Evolutionary conservation across 1,140 invertebrate species (phyloP).

Genomic region (Cardiocondyla obscurior): DNA sequence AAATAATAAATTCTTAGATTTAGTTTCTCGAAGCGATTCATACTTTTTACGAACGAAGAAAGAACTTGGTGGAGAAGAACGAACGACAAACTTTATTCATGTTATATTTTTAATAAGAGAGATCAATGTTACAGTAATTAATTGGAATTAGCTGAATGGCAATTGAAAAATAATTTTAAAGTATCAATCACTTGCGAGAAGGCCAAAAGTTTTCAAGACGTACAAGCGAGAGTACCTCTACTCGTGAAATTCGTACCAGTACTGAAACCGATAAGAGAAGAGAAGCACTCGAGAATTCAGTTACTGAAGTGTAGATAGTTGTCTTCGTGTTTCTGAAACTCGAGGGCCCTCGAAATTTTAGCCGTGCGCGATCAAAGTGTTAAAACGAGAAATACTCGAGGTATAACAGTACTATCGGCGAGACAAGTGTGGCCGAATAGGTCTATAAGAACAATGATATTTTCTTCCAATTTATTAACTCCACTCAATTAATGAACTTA

Average conservation of each 20-base stretch:
- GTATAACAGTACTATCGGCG: constrained; percentile 23
- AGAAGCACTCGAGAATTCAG: constrained; percentile 11
- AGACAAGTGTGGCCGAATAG: background rate
- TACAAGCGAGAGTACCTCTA: constrained; percentile 8
- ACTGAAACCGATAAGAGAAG: background rate
- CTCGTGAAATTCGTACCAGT: background rate
- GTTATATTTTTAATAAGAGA: background rate
- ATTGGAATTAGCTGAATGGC: background rate
- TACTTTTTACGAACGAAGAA: constrained; percentile 26
- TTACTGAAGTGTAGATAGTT: constrained; percentile 25
- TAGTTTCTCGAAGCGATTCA: background rate
- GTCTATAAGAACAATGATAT: constrained; percentile 42
- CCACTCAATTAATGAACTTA: constrained; percentile 24
- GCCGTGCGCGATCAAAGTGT: constrained; percentile 8
- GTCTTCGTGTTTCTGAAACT: constrained; percentile 9
- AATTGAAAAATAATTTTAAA: background rate
- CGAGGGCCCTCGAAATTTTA: constrained; percentile 10
- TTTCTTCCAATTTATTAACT: constrained; percentile 25
- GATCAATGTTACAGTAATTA: background rate
- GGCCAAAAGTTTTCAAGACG: background rate
- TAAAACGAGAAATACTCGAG: constrained; percentile 41
- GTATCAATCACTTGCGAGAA: background rate
- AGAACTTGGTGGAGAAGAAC: background rate
- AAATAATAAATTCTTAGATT: constrained; percentile 23
- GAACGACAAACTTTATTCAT: background rate